A percentile compares a stretch with the other conserved stretches of the same genome.
Conservation (phyloP, 2,888 invertebrate genomes). For the Parapristionchus giblindavisi region DNA sequence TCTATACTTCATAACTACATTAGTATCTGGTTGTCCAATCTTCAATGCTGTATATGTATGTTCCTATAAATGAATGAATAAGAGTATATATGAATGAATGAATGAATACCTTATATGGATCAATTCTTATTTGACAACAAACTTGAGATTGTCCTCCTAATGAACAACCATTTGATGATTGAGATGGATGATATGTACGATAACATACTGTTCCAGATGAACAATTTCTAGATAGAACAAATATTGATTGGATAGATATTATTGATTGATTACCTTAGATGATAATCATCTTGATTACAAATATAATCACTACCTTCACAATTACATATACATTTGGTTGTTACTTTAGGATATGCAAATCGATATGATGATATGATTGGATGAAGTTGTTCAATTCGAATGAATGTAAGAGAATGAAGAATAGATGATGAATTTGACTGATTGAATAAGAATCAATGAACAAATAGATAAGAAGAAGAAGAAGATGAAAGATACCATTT, state of each 20-base stretch:
- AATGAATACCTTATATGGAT: conserved; percentile 7
- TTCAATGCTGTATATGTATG: conserved; percentile 17
- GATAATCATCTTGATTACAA: conserved; percentile 25
- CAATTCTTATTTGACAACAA: conserved; percentile 22
- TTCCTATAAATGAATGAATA: conserved; percentile 2
- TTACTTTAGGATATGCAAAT: conserved; percentile 25
- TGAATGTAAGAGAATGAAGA: conserved; percentile 25
- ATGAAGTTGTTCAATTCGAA: conserved; percentile 32
- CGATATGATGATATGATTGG: conserved; percentile 15
- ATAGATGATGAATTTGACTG: too few species aligned
- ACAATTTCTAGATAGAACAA: conserved; percentile 19
- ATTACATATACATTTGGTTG: conserved; percentile 19
- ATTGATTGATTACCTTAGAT: neutral
- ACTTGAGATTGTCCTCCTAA: conserved; percentile 7
- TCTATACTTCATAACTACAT: conserved; percentile 10
- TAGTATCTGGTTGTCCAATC: conserved; percentile 33
- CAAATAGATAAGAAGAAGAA: conserved; percentile 20
- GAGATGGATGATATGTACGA: conserved; percentile 28
- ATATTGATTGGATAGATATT: neutral
- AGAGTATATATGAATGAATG: neutral
- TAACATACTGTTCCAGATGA: neutral
- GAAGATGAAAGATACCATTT: conserved; percentile 3
- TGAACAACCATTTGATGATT: conserved; percentile 28
- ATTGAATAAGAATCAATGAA: neutral
- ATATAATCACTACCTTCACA: conserved; percentile 27